Conservation (phyloP, 2,113 vertebrate species). For the Tragulus kanchil region DNA sequence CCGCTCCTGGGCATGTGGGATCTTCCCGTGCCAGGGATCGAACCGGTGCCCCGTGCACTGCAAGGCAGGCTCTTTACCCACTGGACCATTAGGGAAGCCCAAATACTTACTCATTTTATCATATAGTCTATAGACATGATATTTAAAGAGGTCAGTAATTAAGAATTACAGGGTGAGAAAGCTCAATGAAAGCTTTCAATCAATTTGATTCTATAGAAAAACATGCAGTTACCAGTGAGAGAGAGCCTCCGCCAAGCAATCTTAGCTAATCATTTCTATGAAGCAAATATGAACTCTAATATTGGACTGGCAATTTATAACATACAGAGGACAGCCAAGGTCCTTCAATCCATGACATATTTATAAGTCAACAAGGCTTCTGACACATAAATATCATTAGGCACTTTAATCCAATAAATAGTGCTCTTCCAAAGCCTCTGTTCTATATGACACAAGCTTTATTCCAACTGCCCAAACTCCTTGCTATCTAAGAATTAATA, state of each 20-base stretch:
- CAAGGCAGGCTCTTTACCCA: too few relatives aligned
- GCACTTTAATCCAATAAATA: not conserved
- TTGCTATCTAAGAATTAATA: conserved; percentile 41
- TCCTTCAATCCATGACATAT: conserved; percentile 48
- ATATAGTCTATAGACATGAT: not conserved
- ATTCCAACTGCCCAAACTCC: not conserved
- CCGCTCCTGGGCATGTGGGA: too few relatives aligned
- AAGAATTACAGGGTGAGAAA: conserved; percentile 10
- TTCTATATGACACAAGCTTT: not conserved
- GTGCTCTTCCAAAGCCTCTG: not conserved
- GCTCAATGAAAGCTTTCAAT: conserved; percentile 32
- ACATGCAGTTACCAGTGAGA: not conserved
- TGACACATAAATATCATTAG: conserved; percentile 29
- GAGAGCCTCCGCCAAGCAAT: not conserved
- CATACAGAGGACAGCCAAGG: conserved; percentile 7
- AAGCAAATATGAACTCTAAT: conserved; percentile 15
- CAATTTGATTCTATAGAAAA: not conserved
- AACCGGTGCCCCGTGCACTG: too few relatives aligned
- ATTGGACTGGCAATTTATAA: conserved; percentile 33
- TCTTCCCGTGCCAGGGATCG: too few relatives aligned
- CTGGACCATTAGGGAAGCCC: too few relatives aligned
- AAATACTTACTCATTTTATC: conserved; percentile 11
- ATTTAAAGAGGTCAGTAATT: conserved; percentile 44
- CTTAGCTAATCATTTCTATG: conserved; percentile 17
- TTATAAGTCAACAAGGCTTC: conserved; percentile 5